Evolutionary conservation across 2,888 invertebrate species (phyloP).

Genomic region (Drosophila anomelani): DNA sequence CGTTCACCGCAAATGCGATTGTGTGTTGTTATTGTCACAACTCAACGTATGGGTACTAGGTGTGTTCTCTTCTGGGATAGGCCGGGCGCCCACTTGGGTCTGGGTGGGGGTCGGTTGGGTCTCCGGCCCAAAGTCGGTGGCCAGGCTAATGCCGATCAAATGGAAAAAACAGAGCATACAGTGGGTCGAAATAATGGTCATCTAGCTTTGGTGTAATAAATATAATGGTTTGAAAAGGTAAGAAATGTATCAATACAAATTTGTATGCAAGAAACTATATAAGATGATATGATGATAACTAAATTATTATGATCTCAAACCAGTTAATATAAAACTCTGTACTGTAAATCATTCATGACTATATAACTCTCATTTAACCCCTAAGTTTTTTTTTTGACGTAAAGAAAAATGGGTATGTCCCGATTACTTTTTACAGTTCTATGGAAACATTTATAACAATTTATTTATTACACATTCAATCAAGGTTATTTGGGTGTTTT

Average conservation of each 20-base stretch:
- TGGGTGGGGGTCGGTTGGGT: slow-evolving; percentile 30
- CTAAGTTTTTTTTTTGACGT: slow-evolving; percentile 2
- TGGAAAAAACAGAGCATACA: slow-evolving; percentile 17
- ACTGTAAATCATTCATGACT: neutral
- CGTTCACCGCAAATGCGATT: slow-evolving; percentile 29
- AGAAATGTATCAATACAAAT: neutral
- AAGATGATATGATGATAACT: neutral
- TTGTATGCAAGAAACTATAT: neutral
- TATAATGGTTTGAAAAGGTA: neutral
- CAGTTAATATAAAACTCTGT: neutral
- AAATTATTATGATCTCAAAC: neutral
- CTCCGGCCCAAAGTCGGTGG: slow-evolving; percentile 16
- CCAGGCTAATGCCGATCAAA: slow-evolving; percentile 15
- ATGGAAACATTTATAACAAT: slow-evolving; percentile 16
- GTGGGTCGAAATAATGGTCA: slow-evolving; percentile 9
- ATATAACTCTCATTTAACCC: neutral
- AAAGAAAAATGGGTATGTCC: slow-evolving; percentile 5
- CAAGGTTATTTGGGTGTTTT: neutral
- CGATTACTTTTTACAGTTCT: slow-evolving; percentile 9
- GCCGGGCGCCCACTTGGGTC: slow-evolving; percentile 17
- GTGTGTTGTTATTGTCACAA: slow-evolving; percentile 34
- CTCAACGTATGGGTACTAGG: slow-evolving; percentile 25
- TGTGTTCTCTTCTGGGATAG: slow-evolving; percentile 38
- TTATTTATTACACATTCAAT: neutral
- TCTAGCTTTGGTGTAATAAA: neutral